Conservation (phyloP, 2,888 invertebrate genomes). For the Myopa tessellatipennis region DNA sequence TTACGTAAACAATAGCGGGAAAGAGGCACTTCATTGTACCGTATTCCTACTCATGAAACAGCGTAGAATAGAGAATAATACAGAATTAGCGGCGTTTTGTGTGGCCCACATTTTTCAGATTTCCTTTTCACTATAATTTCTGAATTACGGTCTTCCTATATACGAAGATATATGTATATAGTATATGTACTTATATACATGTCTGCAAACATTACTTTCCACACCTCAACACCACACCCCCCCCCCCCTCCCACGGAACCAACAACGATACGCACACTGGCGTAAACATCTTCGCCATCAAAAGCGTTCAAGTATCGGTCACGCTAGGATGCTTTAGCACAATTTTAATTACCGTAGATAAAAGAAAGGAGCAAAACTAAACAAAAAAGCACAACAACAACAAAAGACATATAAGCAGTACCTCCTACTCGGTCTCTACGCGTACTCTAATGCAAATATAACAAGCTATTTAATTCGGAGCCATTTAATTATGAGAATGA, state of each 20-base stretch:
- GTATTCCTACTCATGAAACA: background rate
- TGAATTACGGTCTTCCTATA: background rate
- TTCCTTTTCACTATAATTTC: slow-evolving; percentile 39
- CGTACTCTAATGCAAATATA: background rate
- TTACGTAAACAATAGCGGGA: background rate
- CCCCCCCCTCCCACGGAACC: background rate
- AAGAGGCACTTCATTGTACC: background rate
- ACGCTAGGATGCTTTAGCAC: slow-evolving; percentile 22
- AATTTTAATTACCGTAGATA: background rate
- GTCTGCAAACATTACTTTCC: background rate
- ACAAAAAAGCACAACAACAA: background rate
- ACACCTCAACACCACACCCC: background rate
- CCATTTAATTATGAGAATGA: slow-evolving; percentile 6
- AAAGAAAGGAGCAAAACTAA: slow-evolving; percentile 14
- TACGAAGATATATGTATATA: no score
- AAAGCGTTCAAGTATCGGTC: slow-evolving; percentile 31
- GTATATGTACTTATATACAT: no score
- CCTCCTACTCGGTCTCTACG: background rate
- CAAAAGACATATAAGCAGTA: no score
- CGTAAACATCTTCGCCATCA: background rate
- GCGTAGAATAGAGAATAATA: no score
- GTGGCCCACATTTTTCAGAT: slow-evolving; percentile 33
- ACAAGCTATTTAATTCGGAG: slow-evolving; percentile 13
- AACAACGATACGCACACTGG: no score
- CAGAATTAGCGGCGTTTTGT: background rate